Conservation (phyloP, 2,888 invertebrate genomes). For the Tachystola acroxantha region DNA sequence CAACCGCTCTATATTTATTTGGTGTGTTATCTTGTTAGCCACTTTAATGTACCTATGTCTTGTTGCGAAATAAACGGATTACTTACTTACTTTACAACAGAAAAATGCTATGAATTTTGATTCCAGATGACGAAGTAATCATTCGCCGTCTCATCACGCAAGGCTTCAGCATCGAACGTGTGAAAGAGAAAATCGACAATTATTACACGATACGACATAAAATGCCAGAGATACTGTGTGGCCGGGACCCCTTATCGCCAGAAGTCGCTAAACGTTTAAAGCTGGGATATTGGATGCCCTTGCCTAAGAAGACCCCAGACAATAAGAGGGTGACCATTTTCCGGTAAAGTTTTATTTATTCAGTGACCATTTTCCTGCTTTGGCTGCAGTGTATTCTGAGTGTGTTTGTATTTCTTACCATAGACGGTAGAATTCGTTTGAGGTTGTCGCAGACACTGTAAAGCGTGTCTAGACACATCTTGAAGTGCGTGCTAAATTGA, state of each 20-base stretch:
- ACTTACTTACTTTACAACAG: no score
- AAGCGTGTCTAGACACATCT: no score
- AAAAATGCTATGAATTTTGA: neutral
- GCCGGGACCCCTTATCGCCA: slow-evolving; percentile 10
- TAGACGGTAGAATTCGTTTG: no score
- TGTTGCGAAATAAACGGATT: no score
- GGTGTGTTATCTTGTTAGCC: no score
- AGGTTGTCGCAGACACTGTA: no score
- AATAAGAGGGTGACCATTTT: slow-evolving; percentile 21
- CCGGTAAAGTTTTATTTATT: slow-evolving; percentile 16
- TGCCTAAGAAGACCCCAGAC: slow-evolving; percentile 18
- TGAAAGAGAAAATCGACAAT: slow-evolving; percentile 32
- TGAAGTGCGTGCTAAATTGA: no score
- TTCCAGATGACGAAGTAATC: slow-evolving; percentile 30
- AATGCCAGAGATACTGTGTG: slow-evolving; percentile 26
- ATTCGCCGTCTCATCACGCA: slow-evolving; percentile 24
- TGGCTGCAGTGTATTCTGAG: no score
- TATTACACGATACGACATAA: slow-evolving; percentile 23
- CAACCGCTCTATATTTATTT: no score
- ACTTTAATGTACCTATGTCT: no score
- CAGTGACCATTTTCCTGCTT: neutral
- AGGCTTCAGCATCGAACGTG: slow-evolving; percentile 29
- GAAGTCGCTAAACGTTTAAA: slow-evolving; percentile 12
- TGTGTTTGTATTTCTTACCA: no score
- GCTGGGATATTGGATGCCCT: slow-evolving; percentile 14